Base-by-base conservation (phyloP, 2,888 invertebrate genomes). In the Acleris sparsana region DNA sequence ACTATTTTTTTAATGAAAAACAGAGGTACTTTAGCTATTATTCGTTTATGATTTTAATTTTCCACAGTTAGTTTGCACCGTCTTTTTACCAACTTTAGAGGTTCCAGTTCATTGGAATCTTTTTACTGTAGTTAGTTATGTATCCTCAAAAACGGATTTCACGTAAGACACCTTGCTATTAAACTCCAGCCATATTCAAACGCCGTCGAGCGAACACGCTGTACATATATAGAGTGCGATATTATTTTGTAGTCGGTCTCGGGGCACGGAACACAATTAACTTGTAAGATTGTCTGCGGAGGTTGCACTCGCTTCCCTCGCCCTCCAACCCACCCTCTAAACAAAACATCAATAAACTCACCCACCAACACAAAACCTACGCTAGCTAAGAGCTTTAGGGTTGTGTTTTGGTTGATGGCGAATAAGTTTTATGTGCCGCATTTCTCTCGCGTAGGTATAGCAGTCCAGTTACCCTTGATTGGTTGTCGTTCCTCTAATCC, bases 401-500 rank as follows among this genome's bases (percentile, higher is more conserved):
- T 82, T 68, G 46, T 72, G 65, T 76, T 70, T 85, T 25, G 69
- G 5, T 43, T 71, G 72, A 5, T 39, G 2, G 11, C 62, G 74
- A 82, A 85, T 80, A 84, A 88, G 88, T 92, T 92, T 91, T 91
- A 91, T 90, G 89, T 87, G 87, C 83, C 88, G 88, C 89, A 92
- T 92, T 92, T 92, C 92, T 92, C 89, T 92, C 85, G 85, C 85
- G 91, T 92, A 92, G 92, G 90, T 92, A 92, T 89, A 92, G 81
- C 88, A 88, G 93, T 93, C 93, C 93, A 92, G 93, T 93, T 93
- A 93, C 92, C 92, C 94, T 94, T 94, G 94, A 94, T 94, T 94
- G 94, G 94, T 94, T 94, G 94, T 93, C 94, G 94, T 94, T 94
- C 92, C 91, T 93, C 94, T 94, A 94, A 94, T 94, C 94, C 94